Evolutionary conservation across 2,797 vertebrate species (phyloP).

Genomic region (Etheostoma perlongum): DNA sequence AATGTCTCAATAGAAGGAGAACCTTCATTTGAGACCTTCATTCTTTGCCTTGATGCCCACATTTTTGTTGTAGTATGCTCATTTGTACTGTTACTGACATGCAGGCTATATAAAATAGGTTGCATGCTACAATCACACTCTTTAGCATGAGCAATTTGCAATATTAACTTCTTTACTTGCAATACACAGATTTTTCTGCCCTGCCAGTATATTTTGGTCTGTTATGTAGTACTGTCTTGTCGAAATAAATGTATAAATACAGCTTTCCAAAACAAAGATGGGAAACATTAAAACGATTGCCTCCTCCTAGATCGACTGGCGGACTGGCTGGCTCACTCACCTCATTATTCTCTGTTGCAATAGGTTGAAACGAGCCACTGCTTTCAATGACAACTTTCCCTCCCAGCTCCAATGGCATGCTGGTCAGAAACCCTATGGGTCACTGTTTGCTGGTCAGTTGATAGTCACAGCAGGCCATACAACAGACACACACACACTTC

Average conservation of each 20-base stretch:
- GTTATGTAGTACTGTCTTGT: no score
- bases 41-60: neutral
- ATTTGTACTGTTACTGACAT: neutral
- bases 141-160: neutral
- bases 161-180: neutral
- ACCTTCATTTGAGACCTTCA: neutral
- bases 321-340: no score
- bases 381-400: slow-evolving; percentile 25
- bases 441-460: slow-evolving; percentile 54
- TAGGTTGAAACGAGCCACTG: slow-evolving; percentile 51
- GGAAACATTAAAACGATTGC: slow-evolving; percentile 37
- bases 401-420: slow-evolving; percentile 47
- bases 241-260: neutral
- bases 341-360: slow-evolving; percentile 55
- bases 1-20: neutral
- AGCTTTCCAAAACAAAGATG: neutral
- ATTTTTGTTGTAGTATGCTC: neutral
- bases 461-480: slow-evolving; percentile 52
- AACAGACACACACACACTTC: neutral
- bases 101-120: neutral
- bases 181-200: neutral
- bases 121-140: neutral
- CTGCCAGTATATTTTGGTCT: neutral
- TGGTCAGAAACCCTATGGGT: slow-evolving; percentile 51
- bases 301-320: slow-evolving; percentile 17